Conservation (phyloP, 2,888 invertebrate species). For the Acleris emargana region DNA sequence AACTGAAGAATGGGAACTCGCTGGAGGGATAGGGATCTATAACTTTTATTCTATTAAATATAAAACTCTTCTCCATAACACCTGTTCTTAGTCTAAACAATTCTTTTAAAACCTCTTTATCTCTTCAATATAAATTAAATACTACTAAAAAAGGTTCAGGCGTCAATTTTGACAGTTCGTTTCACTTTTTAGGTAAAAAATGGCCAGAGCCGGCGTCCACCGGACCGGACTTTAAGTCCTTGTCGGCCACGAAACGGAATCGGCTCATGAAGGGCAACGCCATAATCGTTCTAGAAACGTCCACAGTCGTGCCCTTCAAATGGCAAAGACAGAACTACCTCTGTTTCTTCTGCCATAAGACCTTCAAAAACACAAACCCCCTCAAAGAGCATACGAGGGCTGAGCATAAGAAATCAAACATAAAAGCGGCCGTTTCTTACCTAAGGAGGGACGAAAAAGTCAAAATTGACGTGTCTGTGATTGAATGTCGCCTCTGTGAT, state of each 20-base stretch:
- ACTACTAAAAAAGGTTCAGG: constrained; percentile 11
- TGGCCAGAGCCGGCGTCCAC: constrained; percentile 44
- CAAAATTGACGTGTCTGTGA: constrained; percentile 65
- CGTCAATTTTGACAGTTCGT: constrained; percentile 48
- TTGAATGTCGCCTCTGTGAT: constrained; percentile 58
- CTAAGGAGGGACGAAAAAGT: constrained; percentile 70
- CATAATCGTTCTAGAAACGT: constrained; percentile 61
- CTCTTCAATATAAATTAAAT: neutral
- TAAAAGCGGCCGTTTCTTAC: constrained; percentile 66
- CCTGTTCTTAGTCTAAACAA: too few relatives aligned
- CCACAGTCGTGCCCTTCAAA: constrained; percentile 70
- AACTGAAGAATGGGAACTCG: neutral
- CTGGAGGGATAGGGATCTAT: neutral
- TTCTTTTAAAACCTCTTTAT: too few relatives aligned
- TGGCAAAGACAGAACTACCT: constrained; percentile 75
- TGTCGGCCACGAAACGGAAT: constrained; percentile 69
- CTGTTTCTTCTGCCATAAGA: constrained; percentile 73
- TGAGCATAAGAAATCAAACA: constrained; percentile 58
- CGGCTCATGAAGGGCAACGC: constrained; percentile 71
- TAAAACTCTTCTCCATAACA: too few relatives aligned
- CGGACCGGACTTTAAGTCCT: constrained; percentile 56
- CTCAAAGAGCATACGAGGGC: constrained; percentile 69
- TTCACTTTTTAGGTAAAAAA: constrained; percentile 71
- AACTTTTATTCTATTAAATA: too few relatives aligned
- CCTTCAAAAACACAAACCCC: constrained; percentile 55